phyloP scores from a whole-genome alignment of 2,113 vertebrate species.

The Athene cunicularia region DNA sequence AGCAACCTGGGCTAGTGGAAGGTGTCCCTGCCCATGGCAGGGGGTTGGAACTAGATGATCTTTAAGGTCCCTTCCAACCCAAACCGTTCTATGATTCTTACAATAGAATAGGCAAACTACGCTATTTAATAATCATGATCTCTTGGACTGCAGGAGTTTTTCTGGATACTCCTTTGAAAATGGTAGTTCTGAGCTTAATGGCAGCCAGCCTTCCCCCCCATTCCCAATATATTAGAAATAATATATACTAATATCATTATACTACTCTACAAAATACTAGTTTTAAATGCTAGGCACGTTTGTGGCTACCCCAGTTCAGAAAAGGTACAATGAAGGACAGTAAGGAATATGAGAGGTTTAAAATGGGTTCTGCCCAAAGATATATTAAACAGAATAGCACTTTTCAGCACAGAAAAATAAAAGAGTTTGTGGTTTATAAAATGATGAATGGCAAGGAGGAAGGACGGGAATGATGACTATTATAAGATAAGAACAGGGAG shows the following conservation, averaged over 20 bases:
- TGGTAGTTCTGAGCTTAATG: background rate
- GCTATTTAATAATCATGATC: background rate
- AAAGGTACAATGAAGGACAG: background rate
- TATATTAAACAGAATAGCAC: background rate
- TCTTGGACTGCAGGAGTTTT: background rate
- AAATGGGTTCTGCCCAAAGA: background rate
- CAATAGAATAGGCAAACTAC: background rate
- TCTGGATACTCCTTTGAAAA: background rate
- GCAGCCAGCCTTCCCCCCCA: fast-evolving
- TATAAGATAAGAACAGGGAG: background rate
- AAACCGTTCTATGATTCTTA: background rate
- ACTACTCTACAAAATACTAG: background rate
- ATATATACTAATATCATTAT: background rate
- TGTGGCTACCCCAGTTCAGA: background rate
- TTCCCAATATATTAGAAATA: background rate
- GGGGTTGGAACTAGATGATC: fast-evolving
- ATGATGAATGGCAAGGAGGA: background rate
- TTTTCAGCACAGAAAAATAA: background rate
- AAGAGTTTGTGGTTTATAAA: background rate
- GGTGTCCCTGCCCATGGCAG: background rate
- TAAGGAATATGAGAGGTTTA: background rate
- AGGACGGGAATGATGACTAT: background rate
- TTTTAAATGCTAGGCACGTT: background rate
- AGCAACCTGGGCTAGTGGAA: background rate
- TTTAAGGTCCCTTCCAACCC: background rate